Percentiles rank a stretch among this genome's conserved stretches.
Conservation (phyloP, 2,888 invertebrate species). For the Epirrita christyi region DNA sequence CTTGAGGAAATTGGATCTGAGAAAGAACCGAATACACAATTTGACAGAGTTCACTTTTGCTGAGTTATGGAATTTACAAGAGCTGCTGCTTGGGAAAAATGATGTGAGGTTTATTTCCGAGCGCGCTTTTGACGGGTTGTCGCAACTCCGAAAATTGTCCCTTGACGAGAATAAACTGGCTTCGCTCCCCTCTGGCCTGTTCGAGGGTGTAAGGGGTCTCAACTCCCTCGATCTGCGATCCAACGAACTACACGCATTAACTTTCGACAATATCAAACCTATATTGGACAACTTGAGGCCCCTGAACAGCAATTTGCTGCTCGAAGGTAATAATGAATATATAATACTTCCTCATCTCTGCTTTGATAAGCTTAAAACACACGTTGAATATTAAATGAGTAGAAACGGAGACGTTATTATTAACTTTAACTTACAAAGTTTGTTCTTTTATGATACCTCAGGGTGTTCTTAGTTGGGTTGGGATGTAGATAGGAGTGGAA, state of each 20-base stretch:
- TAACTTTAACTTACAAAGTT: slow-evolving; percentile 73
- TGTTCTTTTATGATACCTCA: slow-evolving; percentile 68
- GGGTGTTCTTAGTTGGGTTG: slow-evolving; percentile 61
- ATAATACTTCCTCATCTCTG: slow-evolving; percentile 60
- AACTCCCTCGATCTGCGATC: slow-evolving; percentile 90
- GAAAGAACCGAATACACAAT: slow-evolving; percentile 90
- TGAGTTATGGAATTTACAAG: slow-evolving; percentile 90
- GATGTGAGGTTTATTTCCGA: slow-evolving; percentile 89
- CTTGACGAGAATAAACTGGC: slow-evolving; percentile 91
- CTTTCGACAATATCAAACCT: slow-evolving; percentile 90
- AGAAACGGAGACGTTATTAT: slow-evolving; percentile 65
- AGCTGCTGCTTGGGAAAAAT: slow-evolving; percentile 89
- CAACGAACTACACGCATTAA: slow-evolving; percentile 91
- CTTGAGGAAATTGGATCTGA: slow-evolving; percentile 89
- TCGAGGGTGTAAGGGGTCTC: slow-evolving; percentile 89
- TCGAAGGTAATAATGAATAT: slow-evolving; percentile 88
- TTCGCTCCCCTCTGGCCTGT: slow-evolving; percentile 88
- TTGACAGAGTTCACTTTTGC: slow-evolving; percentile 92
- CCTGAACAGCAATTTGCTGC: slow-evolving; percentile 88
- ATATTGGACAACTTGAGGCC: slow-evolving; percentile 92
- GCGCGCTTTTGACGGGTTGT: slow-evolving; percentile 90
- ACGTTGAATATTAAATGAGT: slow-evolving; percentile 74
- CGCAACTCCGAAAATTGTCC: slow-evolving; percentile 88
- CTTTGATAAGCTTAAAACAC: slow-evolving; percentile 70
- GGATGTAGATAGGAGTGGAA: slow-evolving; percentile 50